Conservation (phyloP, 1,140 invertebrate genomes). For the Nylanderia fulva region DNA sequence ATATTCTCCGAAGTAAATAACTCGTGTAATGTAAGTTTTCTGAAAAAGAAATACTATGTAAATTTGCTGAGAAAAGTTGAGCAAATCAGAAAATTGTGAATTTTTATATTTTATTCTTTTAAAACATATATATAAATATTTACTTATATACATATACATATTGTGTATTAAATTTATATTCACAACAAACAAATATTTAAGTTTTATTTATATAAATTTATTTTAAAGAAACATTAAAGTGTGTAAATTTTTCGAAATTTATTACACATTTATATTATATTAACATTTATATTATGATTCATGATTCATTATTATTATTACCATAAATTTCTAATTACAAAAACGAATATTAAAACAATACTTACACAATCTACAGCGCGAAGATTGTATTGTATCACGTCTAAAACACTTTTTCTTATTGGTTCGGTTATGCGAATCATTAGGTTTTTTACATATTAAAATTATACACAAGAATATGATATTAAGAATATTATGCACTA, state of each 20-base stretch:
- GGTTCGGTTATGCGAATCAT: constrained; percentile 51
- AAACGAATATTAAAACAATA: background rate
- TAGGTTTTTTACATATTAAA: background rate
- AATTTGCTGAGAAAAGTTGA: constrained; percentile 15
- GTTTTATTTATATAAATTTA: background rate
- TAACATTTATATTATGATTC: too few relatives aligned
- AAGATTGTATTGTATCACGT: constrained; percentile 70
- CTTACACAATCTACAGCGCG: constrained; percentile 62
- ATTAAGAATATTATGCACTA: background rate
- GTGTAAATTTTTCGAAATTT: background rate
- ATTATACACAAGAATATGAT: background rate
- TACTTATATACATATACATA: background rate
- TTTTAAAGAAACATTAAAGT: background rate
- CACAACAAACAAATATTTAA: background rate
- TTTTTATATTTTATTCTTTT: too few relatives aligned
- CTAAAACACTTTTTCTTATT: constrained; percentile 67
- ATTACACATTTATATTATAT: too few relatives aligned
- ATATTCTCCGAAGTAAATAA: constrained; percentile 74
- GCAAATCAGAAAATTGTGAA: too few relatives aligned
- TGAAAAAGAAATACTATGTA: constrained; percentile 47
- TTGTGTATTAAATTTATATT: background rate
- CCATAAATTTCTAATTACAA: background rate
- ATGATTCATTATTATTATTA: background rate
- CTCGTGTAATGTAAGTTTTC: constrained; percentile 70
- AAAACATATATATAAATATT: too few relatives aligned